These are phyloP conservation scores for Girardia tigrina DNA, from an alignment of 2,888 invertebrate species.

Conservation along the genomic window DNA sequence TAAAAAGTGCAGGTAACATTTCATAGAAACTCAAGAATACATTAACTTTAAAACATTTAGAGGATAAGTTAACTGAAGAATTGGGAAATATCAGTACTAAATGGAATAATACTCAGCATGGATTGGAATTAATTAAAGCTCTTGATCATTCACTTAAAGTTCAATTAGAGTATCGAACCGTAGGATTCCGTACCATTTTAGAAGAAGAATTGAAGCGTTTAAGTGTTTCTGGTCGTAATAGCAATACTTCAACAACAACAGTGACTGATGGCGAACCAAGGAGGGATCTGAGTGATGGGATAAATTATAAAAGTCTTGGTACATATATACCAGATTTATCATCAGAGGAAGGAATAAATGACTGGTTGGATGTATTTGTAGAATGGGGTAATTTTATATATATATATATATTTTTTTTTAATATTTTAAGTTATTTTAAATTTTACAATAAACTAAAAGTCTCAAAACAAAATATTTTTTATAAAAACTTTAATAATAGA, in stretches of 20 bases:
- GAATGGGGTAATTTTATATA: neutral
- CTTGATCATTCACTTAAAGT: neutral
- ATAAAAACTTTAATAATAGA: too few relatives aligned
- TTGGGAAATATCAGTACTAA: neutral
- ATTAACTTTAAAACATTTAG: neutral
- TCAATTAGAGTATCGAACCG: conserved; percentile 19
- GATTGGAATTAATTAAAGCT: neutral
- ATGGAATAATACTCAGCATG: conserved; percentile 16
- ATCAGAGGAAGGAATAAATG: neutral
- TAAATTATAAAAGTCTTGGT: neutral
- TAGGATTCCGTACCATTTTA: neutral
- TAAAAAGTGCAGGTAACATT: neutral
- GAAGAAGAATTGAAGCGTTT: neutral
- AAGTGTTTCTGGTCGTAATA: neutral
- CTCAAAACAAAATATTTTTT: too few relatives aligned
- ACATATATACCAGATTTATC: conserved; percentile 6
- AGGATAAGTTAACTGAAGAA: conserved; percentile 14
- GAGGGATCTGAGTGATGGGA: neutral
- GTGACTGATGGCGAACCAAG: neutral
- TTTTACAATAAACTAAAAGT: too few relatives aligned
- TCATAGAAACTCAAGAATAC: neutral
- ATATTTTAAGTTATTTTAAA: too few relatives aligned
- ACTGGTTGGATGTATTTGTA: neutral
- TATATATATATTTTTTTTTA: neutral
- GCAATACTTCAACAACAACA: neutral